Evolutionary conservation across 2,113 vertebrate genomes (phyloP), one percentile per base, ranked within the genome.

Genomic region (Carassius carassius): DNA sequence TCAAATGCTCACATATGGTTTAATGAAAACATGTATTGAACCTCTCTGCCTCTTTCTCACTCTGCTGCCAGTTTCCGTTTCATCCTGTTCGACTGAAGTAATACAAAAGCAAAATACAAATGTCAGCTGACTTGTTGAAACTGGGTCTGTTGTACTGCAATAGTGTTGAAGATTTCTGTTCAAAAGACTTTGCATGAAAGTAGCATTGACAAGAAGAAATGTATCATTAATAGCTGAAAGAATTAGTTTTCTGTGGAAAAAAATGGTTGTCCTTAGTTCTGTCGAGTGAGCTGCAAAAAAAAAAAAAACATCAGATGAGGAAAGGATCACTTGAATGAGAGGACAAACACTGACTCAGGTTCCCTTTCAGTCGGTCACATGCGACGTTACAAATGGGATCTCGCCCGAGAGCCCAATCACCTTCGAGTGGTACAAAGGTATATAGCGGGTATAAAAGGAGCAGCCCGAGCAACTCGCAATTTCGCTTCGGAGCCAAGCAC

Each of bases 31-130:
- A n/a, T 41, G 35, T 37, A 37, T 4, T 62, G 37, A 49, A 78
- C 54, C 76, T 41, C 21, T 84, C 76, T 54, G 81, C 14, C 49
- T 83, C 72, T 58, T 35, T 72, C 37, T 37, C 23, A 69, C 11
- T 69, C 63, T 65, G 41, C n/a, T 49, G 41, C 67, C n/a, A 69
- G 79, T 69, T 35, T 54, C 47, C 1, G 16, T 49, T 67, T 62
- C 56, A 62, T 62, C 19, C 56, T 62, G 51, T 78, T 60, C 3
- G 11, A 44, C 58, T 51, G 47, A 69, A 51, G 41, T 54, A 35
- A 54, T 23, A 19, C 19, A 69, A 29, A 29, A 80, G 54, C 32
- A 12, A 81, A 49, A 81, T 81, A 32, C 25, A 63, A 47, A 23
- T 80, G 78, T 35, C 9, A 1, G 35, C 49, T 54, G 17, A 77